Base-by-base conservation (phyloP, 2,888 invertebrate genomes). In the Listrodromus nycthemerus region DNA sequence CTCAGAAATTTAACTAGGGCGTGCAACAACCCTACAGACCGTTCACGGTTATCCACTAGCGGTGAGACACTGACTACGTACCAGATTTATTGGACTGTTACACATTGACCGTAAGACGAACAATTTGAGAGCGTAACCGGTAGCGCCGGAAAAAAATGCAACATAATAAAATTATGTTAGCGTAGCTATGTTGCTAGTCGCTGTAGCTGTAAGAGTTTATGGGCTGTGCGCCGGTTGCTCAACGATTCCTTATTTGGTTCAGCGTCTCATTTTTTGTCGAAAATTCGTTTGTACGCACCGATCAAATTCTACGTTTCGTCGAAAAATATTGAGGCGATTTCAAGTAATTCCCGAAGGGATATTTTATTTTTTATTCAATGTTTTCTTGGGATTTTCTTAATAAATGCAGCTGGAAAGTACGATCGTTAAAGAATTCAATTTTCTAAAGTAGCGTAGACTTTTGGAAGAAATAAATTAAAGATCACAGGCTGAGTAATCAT, bases 131-230 rank as follows among this genome's bases (percentile, higher is more conserved):
- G 24, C 65, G 37, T 33, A 74, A 74, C 10, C 24, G 30, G 27
- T 21, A 16, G 19, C 27, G 71, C 27, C n/a, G 61, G n/a, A 13
- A 50, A 63, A 63, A 63, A 48, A 67, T 19, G 21, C 2, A 10
- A 7, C 21, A 52, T 52, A 1, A 8, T 13, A 52, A 65, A 13
- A 21, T 33, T 13, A 50, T 16, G 24, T 21, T 55, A n/a, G 69
- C 24, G 48, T 48, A 75, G 65, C 52, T 50, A 75, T 65, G 65
- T 65, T 52, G 75, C 50, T 48, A n/a, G n/a, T 1, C 33, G 21
- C 37, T 52, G 16, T 41, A 52, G 55, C 37, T 70, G 8, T 55
- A 37, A 70, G 21, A 16, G 37, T 55, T 55, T 21, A 24, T 16
- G 21, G 1, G 2, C 37, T 8, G 37, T 37, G 37, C 37, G 8